Conservation (phyloP, 2,888 invertebrate species). For the Drosophila subsilvestris region DNA sequence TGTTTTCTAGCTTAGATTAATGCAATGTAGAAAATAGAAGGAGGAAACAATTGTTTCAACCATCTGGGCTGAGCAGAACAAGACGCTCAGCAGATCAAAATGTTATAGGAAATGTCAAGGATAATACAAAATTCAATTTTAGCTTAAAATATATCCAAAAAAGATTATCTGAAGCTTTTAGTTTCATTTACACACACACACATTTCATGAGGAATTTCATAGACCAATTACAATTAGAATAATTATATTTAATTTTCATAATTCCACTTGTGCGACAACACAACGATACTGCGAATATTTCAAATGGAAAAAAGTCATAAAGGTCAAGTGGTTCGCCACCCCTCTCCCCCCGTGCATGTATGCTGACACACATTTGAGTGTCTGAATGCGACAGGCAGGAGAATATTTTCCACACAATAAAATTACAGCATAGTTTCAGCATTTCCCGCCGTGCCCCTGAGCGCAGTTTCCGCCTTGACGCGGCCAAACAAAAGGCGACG, state of each 20-base stretch:
- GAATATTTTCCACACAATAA: slow-evolving; percentile 64
- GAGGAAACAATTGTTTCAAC: too few relatives aligned
- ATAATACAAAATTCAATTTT: too few relatives aligned
- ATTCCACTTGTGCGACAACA: not conserved
- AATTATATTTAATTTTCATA: slow-evolving; percentile 31
- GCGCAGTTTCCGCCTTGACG: slow-evolving; percentile 52
- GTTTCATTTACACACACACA: too few relatives aligned
- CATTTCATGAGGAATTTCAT: not conserved
- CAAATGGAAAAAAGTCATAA: slow-evolving; percentile 22
- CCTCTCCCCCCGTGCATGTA: not conserved
- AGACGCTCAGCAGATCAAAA: too few relatives aligned
- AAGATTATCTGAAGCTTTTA: not conserved
- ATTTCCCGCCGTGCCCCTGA: slow-evolving; percentile 6
- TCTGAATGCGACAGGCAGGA: slow-evolving; percentile 53
- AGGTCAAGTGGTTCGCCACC: slow-evolving; percentile 54
- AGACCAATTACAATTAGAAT: slow-evolving; percentile 19
- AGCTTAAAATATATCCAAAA: not conserved
- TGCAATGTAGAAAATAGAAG: too few relatives aligned
- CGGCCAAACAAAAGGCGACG: slow-evolving; percentile 58
- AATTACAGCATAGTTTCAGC: slow-evolving; percentile 53
- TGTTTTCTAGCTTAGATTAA: too few relatives aligned
- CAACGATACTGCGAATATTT: not conserved
- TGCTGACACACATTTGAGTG: slow-evolving; percentile 5
- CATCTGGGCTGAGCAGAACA: too few relatives aligned
- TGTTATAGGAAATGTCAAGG: too few relatives aligned